phyloP scores from a whole-genome alignment of 1,140 invertebrate genomes.

The Adoxophyes honmai region DNA sequence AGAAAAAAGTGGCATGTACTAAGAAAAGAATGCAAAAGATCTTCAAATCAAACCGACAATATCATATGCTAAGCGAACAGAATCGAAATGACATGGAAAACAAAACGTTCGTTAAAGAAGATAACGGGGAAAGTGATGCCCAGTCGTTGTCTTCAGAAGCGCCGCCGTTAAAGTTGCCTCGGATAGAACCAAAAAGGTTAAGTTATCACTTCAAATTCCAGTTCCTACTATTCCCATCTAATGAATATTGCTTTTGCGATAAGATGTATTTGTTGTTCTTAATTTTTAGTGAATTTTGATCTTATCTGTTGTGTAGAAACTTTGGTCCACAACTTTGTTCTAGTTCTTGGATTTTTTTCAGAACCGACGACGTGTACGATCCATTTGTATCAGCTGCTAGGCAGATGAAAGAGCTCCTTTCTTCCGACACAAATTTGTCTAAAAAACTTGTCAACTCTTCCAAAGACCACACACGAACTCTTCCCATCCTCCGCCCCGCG shows the following conservation, averaged over 20 bases:
- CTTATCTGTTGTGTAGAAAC: no score
- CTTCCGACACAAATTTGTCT: constrained; percentile 69
- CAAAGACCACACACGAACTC: constrained; percentile 63
- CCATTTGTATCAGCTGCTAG: constrained; percentile 72
- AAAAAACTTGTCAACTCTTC: constrained; percentile 56
- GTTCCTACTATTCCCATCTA: constrained; percentile 13
- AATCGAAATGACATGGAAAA: constrained; percentile 43
- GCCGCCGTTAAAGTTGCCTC: constrained; percentile 63
- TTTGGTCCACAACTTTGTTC: no score
- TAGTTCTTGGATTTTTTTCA: constrained; percentile 40
- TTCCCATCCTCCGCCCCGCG: constrained; percentile 51
- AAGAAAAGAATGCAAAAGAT: constrained; percentile 32
- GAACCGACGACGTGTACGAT: constrained; percentile 68
- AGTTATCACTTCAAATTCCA: constrained; percentile 20
- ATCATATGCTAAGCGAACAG: constrained; percentile 45
- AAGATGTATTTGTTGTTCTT: neutral
- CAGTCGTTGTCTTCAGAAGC: constrained; percentile 50
- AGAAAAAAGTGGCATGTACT: constrained; percentile 24
- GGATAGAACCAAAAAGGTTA: constrained; percentile 65
- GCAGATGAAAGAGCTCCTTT: constrained; percentile 76
- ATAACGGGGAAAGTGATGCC: constrained; percentile 41
- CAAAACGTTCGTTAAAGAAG: constrained; percentile 53
- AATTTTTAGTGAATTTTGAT: neutral
- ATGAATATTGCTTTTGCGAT: constrained; percentile 8
- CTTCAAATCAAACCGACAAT: constrained; percentile 36